These are phyloP conservation scores for Aeoliscus strigatus DNA, from an alignment of 2,797 vertebrate genomes.

Conservation along the genomic window DNA sequence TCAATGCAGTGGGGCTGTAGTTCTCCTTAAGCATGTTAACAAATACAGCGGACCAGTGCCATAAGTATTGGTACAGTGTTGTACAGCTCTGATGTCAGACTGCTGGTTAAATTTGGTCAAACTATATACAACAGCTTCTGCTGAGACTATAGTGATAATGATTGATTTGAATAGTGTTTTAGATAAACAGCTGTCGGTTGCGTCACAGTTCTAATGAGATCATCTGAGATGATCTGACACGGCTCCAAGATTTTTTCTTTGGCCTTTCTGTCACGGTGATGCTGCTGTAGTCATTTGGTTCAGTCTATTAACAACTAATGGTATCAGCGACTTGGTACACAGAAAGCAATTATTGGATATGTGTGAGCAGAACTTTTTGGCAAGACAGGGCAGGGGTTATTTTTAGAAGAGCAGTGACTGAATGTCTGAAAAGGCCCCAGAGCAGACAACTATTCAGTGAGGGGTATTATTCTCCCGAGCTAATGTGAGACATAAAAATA, in stretches of 20 bases:
- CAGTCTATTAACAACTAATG: constrained; percentile 41
- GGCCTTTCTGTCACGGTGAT: constrained; percentile 35
- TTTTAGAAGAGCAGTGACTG: constrained; percentile 76
- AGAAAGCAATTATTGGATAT: constrained; percentile 50
- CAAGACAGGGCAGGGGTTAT: constrained; percentile 59
- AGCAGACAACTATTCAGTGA: constrained; percentile 66
- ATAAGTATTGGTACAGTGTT: no score
- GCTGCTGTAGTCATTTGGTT: constrained; percentile 75
- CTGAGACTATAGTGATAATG: no score
- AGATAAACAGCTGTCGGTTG: no score
- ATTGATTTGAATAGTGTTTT: no score
- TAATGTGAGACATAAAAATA: constrained; percentile 69
- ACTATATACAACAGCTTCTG: no score
- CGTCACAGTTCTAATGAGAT: no score
- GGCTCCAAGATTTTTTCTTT: constrained; percentile 57
- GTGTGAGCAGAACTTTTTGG: constrained; percentile 52
- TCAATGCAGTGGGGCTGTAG: no score
- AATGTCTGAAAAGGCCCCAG: constrained; percentile 73
- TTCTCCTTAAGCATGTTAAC: no score
- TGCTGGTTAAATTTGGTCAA: no score
- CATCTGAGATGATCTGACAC: constrained; percentile 51
- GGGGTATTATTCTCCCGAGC: constrained; percentile 64
- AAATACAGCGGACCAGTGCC: no score
- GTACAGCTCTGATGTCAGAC: no score
- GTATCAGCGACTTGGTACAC: constrained; percentile 56